phyloP scores from a whole-genome alignment of 2,797 vertebrate species.

The Iguana delicatissima region DNA sequence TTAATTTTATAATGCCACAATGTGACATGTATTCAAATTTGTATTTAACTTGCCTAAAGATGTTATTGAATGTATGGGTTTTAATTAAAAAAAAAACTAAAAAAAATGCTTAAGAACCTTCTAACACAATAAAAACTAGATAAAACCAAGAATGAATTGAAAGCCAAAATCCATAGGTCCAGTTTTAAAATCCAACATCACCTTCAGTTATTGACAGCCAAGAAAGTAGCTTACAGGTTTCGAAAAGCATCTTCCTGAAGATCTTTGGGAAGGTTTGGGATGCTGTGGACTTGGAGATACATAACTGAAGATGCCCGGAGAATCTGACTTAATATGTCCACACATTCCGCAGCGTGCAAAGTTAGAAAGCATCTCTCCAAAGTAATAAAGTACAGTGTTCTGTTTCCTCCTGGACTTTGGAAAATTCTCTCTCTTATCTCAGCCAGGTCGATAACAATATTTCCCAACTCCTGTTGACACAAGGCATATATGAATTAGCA shows the following conservation, averaged over 20 bases:
- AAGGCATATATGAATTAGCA: background rate
- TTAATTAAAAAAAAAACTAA: too few species aligned
- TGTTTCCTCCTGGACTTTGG: constrained; percentile 82
- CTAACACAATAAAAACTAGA: background rate
- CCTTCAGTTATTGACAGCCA: background rate
- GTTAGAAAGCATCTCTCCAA: constrained; percentile 80
- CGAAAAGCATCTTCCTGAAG: constrained; percentile 80
- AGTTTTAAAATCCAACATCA: background rate
- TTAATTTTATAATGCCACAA: too few species aligned
- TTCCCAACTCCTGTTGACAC: constrained; percentile 73
- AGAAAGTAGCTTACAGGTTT: constrained; percentile 81
- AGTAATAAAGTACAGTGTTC: constrained; percentile 79
- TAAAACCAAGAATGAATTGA: background rate
- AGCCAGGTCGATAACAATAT: constrained; percentile 70
- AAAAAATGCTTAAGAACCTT: too few species aligned
- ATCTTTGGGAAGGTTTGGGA: constrained; percentile 72
- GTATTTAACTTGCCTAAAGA: too few species aligned
- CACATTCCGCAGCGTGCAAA: constrained; percentile 79
- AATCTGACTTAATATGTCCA: constrained; percentile 78
- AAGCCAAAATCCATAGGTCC: background rate
- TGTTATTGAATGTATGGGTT: too few species aligned
- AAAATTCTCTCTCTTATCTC: constrained; percentile 73
- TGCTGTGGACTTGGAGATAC: constrained; percentile 78
- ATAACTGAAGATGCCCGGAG: constrained; percentile 67
- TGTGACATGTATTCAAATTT: too few species aligned